phyloP scores from a whole-genome alignment of 2,797 vertebrate species.

The Loris lydekkerianus region DNA sequence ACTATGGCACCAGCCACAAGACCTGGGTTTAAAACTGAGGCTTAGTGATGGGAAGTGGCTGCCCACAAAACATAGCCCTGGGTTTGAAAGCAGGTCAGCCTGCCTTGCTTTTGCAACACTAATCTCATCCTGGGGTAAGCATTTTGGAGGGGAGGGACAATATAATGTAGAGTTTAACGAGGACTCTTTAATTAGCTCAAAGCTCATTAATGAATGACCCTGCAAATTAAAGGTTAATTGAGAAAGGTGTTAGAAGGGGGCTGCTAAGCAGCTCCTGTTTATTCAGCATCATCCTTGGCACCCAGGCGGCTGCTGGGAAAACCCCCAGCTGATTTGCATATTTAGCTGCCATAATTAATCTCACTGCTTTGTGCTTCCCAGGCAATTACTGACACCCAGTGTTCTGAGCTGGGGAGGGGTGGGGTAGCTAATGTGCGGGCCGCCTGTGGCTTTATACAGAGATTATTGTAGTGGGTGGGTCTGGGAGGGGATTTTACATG shows the following conservation, averaged over 20 bases:
- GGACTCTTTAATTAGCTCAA: constrained; percentile 62
- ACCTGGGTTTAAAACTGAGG: background rate
- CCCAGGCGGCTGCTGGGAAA: constrained; percentile 63
- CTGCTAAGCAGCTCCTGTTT: background rate
- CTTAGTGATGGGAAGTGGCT: background rate
- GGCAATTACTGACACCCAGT: background rate
- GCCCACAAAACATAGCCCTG: background rate
- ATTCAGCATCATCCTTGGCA: background rate
- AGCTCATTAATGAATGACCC: constrained; percentile 63
- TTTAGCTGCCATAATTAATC: constrained; percentile 74
- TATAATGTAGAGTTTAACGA: constrained; percentile 37
- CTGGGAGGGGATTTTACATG: background rate
- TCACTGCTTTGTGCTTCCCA: background rate
- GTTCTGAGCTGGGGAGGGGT: background rate
- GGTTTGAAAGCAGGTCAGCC: background rate
- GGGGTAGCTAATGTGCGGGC: background rate
- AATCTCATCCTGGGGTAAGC: background rate
- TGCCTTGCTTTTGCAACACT: background rate
- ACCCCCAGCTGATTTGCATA: constrained; percentile 76
- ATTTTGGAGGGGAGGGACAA: constrained; percentile 38
- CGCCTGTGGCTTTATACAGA: background rate
- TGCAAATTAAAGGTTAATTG: constrained; percentile 77
- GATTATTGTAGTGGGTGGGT: background rate
- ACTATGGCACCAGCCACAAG: background rate
- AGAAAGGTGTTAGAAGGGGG: constrained; percentile 70